These are phyloP conservation scores for Pitangus sulphuratus DNA, from an alignment of 2,797 vertebrate genomes.

Conservation along the genomic window DNA sequence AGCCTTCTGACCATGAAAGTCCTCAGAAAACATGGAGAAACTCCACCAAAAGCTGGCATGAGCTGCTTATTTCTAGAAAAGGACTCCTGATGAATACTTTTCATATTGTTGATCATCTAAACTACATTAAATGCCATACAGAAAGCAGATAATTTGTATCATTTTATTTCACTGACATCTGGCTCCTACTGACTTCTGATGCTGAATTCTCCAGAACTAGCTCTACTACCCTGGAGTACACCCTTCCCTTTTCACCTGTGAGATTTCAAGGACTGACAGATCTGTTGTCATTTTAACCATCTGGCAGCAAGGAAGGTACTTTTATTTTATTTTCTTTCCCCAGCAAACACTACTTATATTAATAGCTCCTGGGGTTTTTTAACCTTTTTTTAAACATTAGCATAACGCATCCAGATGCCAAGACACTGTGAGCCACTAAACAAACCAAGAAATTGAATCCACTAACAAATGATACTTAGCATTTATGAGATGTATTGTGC, in stretches of 20 bases:
- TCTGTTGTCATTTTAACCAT: background rate
- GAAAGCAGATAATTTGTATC: background rate
- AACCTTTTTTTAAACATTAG: background rate
- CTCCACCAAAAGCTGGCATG: background rate
- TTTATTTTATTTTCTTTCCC: background rate
- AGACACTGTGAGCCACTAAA: background rate
- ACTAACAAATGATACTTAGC: background rate
- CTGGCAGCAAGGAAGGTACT: background rate
- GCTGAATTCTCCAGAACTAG: background rate
- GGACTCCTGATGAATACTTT: background rate
- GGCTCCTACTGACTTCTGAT: background rate
- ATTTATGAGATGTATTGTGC: background rate
- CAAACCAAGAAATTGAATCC: background rate
- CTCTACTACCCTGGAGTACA: background rate
- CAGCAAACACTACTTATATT: background rate
- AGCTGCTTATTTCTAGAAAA: background rate
- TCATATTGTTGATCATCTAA: background rate
- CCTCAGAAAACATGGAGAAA: background rate
- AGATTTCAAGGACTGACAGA: background rate
- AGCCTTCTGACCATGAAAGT: background rate
- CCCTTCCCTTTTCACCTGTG: background rate
- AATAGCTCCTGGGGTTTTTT: rapidly evolving
- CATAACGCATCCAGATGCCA: background rate
- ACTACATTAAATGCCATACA: background rate
- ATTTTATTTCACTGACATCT: background rate